Conservation (phyloP, 2,113 vertebrate genomes). For the Sitta europaea region DNA sequence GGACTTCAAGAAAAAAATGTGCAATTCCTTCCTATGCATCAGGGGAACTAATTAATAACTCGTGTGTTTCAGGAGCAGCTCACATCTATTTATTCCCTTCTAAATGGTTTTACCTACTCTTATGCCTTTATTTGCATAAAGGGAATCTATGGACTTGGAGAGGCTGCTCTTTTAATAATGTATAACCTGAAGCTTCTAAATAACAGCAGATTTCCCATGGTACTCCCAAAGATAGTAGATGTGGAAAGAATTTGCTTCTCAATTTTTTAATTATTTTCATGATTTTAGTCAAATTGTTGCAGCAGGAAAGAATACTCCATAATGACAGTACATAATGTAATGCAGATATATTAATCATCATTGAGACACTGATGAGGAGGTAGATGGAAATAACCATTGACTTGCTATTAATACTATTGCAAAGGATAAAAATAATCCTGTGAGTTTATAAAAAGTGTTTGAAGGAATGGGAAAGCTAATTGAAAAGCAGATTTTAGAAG, state of each 20-base stretch:
- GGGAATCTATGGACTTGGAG: neutral
- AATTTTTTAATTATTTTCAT: neutral
- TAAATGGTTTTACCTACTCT: neutral
- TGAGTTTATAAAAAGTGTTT: neutral
- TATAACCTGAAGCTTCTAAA: neutral
- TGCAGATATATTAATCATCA: slow-evolving; percentile 3
- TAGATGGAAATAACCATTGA: slow-evolving; percentile 27
- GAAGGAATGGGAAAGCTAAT: neutral
- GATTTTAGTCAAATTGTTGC: neutral
- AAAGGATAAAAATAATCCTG: slow-evolving; percentile 31
- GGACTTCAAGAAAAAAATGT: neutral
- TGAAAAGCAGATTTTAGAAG: neutral
- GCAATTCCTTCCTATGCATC: neutral
- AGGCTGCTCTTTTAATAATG: neutral
- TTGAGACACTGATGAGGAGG: neutral
- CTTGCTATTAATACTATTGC: slow-evolving; percentile 22
- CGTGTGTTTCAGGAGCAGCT: neutral
- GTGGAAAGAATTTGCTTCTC: neutral
- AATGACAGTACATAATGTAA: neutral
- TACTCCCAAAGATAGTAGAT: neutral
- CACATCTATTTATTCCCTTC: neutral
- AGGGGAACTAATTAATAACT: neutral
- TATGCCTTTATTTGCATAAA: neutral
- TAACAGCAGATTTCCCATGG: neutral
- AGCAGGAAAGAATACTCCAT: neutral